phyloP scores from a whole-genome alignment of 2,888 invertebrate genomes.

The Theristus sp. region DNA sequence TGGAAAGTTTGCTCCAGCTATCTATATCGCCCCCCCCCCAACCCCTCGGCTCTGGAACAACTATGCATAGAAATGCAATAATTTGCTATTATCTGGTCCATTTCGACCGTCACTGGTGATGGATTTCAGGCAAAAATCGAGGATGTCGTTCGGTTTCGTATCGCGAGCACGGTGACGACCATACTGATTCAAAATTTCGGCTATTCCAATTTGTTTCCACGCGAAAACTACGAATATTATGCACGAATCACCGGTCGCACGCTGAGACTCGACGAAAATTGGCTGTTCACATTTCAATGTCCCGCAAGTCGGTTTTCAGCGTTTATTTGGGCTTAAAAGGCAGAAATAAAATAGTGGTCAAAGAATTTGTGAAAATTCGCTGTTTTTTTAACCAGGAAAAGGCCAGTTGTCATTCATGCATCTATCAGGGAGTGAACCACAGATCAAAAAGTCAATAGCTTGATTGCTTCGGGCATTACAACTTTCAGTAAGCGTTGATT shows the following conservation, averaged over 20 bases:
- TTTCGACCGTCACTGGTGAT: too few relatives aligned
- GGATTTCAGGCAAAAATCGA: conserved; percentile 83
- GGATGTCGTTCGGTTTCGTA: conserved; percentile 71
- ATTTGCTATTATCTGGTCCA: too few relatives aligned
- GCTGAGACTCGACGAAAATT: conserved; percentile 74
- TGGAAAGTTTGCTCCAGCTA: too few relatives aligned
- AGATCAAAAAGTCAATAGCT: too few relatives aligned
- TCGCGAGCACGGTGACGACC: conserved; percentile 85
- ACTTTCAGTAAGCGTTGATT: too few relatives aligned
- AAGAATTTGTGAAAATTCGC: too few relatives aligned
- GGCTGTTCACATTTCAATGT: conserved; percentile 65
- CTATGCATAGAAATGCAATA: too few relatives aligned
- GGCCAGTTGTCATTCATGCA: neutral
- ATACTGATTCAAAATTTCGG: conserved; percentile 87
- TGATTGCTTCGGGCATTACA: too few relatives aligned
- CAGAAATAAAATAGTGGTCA: too few relatives aligned
- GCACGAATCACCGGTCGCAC: conserved; percentile 80
- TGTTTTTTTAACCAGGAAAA: neutral
- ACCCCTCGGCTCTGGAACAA: too few relatives aligned
- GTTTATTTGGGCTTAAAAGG: too few relatives aligned
- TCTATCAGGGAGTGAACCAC: neutral
- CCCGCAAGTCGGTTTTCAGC: neutral
- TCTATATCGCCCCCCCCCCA: too few relatives aligned
- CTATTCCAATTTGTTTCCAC: conserved; percentile 77
- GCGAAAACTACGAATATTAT: conserved; percentile 83